Percentiles rank a stretch among this genome's conserved stretches.
Conservation (phyloP, 2,113 vertebrate species). For the Ictalurus punctatus region DNA sequence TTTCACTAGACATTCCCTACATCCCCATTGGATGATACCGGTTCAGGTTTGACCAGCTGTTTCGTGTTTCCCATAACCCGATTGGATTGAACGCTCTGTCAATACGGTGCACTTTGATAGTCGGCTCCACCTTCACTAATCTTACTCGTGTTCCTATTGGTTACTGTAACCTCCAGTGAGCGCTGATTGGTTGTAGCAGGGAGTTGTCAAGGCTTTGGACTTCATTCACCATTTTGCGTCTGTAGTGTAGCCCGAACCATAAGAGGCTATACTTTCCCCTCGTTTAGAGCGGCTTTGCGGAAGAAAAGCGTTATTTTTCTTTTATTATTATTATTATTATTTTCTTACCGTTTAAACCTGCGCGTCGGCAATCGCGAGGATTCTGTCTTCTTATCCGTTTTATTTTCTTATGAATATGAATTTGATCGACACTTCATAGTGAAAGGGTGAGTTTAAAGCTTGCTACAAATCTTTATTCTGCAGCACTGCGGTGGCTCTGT, state of each 20-base stretch:
- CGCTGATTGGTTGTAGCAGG: slow-evolving; percentile 75
- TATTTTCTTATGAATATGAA: slow-evolving; percentile 50
- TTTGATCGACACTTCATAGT: slow-evolving; percentile 45
- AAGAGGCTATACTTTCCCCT: slow-evolving; percentile 73
- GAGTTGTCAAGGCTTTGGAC: slow-evolving; percentile 86
- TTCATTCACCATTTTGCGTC: slow-evolving; percentile 99
- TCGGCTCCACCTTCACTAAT: slow-evolving; percentile 49
- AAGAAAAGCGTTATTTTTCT: slow-evolving; percentile 63
- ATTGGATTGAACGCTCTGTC: slow-evolving; percentile 69
- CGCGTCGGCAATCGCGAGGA: slow-evolving; percentile 61
- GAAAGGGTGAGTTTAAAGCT: slow-evolving; percentile 72
- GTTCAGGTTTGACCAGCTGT: slow-evolving; percentile 78
- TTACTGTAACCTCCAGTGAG: slow-evolving; percentile 68
- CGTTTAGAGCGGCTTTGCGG: slow-evolving; percentile 71
- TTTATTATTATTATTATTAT: too few relatives aligned
- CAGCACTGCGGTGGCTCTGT: slow-evolving; percentile 69
- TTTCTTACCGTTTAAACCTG: slow-evolving; percentile 40
- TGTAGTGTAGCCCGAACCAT: slow-evolving; percentile 83
- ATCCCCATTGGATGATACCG: slow-evolving; percentile 73
- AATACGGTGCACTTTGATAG: slow-evolving; percentile 62
- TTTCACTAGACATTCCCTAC: slow-evolving; percentile 57
- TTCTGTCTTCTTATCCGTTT: slow-evolving; percentile 59
- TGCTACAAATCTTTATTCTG: slow-evolving; percentile 66
- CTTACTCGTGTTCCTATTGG: slow-evolving; percentile 69
- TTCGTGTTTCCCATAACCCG: slow-evolving; percentile 71